Base-by-base conservation (phyloP, 2,888 invertebrate genomes). In the Archips xylosteana region DNA sequence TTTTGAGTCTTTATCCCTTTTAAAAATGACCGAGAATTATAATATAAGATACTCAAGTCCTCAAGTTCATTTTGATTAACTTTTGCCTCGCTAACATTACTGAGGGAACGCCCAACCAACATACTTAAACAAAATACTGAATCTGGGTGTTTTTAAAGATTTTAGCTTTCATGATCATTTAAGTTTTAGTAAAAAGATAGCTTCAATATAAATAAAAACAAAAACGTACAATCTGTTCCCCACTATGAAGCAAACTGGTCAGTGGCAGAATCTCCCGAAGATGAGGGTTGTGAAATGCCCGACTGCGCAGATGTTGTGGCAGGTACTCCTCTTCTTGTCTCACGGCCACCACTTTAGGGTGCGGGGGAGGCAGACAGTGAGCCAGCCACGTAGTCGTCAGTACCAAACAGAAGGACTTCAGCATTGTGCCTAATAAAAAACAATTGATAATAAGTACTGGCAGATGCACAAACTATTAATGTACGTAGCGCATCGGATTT, bases 191-290 rank as follows among this genome's bases (percentile, higher is more conserved):
- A 4, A 13, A 49, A 49, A 49, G n/a, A 0, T 2, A 36, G 36
- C 6, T 39, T 39, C 39, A 39, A 4, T 4, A 39, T 6, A 39
- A 49, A 49, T 49, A 49, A 49, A n/a, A 6, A 39, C 39, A 54
- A 54, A 54, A 57, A 66, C 84, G 80, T 86, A 96, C 96, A 84
- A 95, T 87, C 76, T 91, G 89, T 83, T 96, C 96, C 49, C 96
- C 96, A 13, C 95, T 94, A 63, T 95, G 96, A 75, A 96, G 91
- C 86, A 96, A 92, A 78, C 96, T 96, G 51, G 94, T 92, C 64
- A 95, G 83, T 1, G 95, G 95, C 57, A 96, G 81, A 0, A 95
- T 89, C 67, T 95, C 90, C 51, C 93, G 89, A 9, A 96, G 91
- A 69, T 95, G 88, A 0, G 95, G 95, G 75, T 96, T 95, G 78